phyloP scores from a whole-genome alignment of 30 jellyfish, hydroid and myxozoan genomes.

The Aurelia coerulea region DNA sequence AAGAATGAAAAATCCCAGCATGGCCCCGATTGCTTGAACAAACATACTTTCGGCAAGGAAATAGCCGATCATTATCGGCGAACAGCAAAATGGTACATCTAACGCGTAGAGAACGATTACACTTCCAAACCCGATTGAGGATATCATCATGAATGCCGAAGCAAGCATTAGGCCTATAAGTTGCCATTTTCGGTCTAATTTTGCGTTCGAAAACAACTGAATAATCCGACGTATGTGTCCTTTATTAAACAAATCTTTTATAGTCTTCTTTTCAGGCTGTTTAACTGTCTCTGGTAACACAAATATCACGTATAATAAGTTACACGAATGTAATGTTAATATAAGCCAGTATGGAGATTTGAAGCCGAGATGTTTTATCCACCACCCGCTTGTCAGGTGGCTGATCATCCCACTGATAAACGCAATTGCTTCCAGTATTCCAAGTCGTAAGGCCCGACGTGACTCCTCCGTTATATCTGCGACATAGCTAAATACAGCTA shows the following conservation, averaged over 20 bases:
- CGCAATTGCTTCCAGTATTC: slow-evolving; percentile 95
- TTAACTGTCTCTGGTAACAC: slow-evolving; percentile 76
- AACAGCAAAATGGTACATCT: slow-evolving; percentile 94
- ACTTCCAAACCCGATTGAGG: slow-evolving; percentile 94
- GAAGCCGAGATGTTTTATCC: slow-evolving; percentile 96
- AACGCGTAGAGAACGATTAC: slow-evolving; percentile 93
- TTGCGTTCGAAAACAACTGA: slow-evolving; percentile 64
- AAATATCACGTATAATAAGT: slow-evolving; percentile 60
- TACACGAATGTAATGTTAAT: slow-evolving; percentile 60
- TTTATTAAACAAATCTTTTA: slow-evolving; percentile 68
- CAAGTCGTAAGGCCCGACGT: slow-evolving; percentile 88
- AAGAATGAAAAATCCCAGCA: slow-evolving; percentile 76
- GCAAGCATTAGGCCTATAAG: slow-evolving; percentile 81
- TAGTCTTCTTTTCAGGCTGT: slow-evolving; percentile 44
- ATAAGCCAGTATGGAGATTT: slow-evolving; percentile 96
- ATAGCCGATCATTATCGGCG: slow-evolving; percentile 97
- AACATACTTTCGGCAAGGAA: slow-evolving; percentile 97
- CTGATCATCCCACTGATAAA: slow-evolving; percentile 96
- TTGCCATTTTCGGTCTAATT: slow-evolving; percentile 58
- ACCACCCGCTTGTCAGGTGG: slow-evolving; percentile 98
- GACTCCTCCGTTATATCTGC: slow-evolving; percentile 94
- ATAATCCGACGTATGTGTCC: slow-evolving; percentile 69
- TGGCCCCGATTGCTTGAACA: slow-evolving; percentile 97
- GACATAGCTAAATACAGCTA: slow-evolving; percentile 93
- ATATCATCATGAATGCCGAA: slow-evolving; percentile 95